Evolutionary conservation across 2,888 invertebrate species (phyloP), one percentile per base, ranked within the genome.

Genomic region (Stramonita haemastoma): DNA sequence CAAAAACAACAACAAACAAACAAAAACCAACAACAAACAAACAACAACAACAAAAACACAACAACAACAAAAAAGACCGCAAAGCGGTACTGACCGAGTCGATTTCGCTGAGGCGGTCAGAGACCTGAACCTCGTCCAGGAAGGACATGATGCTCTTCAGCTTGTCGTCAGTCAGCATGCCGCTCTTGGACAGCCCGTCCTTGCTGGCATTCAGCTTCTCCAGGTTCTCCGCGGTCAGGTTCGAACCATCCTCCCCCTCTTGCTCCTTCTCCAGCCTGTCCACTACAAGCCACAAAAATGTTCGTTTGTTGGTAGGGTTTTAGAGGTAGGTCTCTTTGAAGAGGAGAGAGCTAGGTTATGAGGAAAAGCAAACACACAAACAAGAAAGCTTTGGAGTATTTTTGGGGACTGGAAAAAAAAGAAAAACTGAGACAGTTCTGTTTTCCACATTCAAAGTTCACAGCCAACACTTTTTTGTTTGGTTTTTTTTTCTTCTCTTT

Each of bases 61-160:
- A 73, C 13, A 4, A n/a, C n/a, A 26, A 73, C n/a, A 73, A 26
- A n/a, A 73, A 73, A 73, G 46, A 73, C 26, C 26, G 5, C 32
- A 46, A 46, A 46, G 26, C 15, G 57, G 26, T 15, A 89, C 92
- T 90, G 90, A 95, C 95, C 90, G 94, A 94, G 85, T 96, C 95
- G 56, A 96, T 95, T 87, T 95, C 94, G 89, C 93, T 94, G 36
- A 95, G 92, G 87, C 95, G 91, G 89, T 95, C 95, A 15, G 93
- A 92, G 56, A 94, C 94, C 87, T 96, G 96, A 0, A 95, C 95
- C 89, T 96, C 95, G 92, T 96, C 95, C 32, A 96, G 93, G 91
- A 96, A 96, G 36, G 93, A 93, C 92, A 96, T 95, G 86, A 96
- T 96, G 89, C 94, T 95, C 89, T 93, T 93, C 88, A 96, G 93